These are phyloP conservation scores for Heliconius hermathena DNA, from an alignment of 1,140 invertebrate species.

Conservation along the genomic window DNA sequence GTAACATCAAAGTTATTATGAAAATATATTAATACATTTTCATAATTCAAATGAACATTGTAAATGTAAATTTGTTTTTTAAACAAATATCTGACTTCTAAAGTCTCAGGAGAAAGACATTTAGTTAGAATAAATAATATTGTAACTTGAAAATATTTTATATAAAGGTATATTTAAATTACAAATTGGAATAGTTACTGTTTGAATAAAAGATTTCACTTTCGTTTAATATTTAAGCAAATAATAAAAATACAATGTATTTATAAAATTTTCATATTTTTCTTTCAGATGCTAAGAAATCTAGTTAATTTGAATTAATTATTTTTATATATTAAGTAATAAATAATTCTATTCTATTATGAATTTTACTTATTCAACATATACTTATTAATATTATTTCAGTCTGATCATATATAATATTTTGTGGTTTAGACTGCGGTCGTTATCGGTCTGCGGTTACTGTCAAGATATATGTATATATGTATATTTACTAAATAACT, in stretches of 20 bases:
- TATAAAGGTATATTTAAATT: background rate
- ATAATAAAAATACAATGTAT: too few species aligned
- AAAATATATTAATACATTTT: constrained; percentile 11
- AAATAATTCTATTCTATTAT: background rate
- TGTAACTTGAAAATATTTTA: background rate
- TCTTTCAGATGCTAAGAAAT: too few species aligned
- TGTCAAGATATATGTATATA: constrained; percentile 15
- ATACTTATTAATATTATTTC: background rate
- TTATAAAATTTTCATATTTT: too few species aligned
- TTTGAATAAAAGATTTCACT: background rate
- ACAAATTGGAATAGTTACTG: background rate
- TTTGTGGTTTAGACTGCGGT: background rate
- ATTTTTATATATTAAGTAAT: too few species aligned
- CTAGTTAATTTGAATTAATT: background rate
- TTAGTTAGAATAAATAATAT: constrained; percentile 4
- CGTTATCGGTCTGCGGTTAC: background rate
- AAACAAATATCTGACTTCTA: constrained; percentile 12
- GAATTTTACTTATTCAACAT: background rate
- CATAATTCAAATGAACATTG: constrained; percentile 2
- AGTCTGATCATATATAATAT: constrained; percentile 4
- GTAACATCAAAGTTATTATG: background rate
- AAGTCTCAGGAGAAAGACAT: constrained; percentile 15
- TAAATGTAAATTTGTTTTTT: constrained; percentile 14
- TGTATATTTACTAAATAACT: constrained; percentile 2
- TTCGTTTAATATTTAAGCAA: too few species aligned